Evolutionary conservation across 2,797 vertebrate species (phyloP).

Genomic region (Karalla daura): DNA sequence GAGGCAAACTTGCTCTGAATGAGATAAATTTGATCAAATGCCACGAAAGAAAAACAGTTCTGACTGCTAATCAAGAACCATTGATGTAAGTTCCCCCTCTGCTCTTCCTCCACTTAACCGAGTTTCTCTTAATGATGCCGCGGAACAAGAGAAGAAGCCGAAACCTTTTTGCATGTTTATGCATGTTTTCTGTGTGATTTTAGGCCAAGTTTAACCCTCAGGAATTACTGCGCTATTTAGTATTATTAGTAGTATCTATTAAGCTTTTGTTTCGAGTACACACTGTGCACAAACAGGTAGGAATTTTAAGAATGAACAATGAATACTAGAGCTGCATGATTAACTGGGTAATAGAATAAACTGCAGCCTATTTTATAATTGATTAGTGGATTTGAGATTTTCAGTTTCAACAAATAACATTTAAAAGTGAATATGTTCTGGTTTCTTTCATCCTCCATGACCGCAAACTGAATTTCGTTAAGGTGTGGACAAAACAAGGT

Average conservation of each 20-base stretch:
- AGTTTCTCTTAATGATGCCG: constrained; percentile 20
- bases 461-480: no score
- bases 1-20: constrained; percentile 48
- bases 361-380: no score
- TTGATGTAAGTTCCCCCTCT: constrained; percentile 26
- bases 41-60: constrained; percentile 11
- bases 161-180: neutral
- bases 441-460: no score
- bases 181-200: neutral
- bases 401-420: no score
- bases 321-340: no score
- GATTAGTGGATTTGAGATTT: no score
- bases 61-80: constrained; percentile 38
- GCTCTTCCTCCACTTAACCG: constrained; percentile 31
- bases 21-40: constrained; percentile 44
- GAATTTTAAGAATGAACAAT: neutral
- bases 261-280: neutral
- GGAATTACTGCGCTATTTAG: no score
- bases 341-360: no score
- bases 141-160: neutral
- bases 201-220: no score
- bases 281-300: neutral
- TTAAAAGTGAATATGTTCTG: no score
- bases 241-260: no score
- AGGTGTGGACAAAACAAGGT: no score